phyloP scores from a whole-genome alignment of 2,888 invertebrate species.

The Colletes collaris region DNA sequence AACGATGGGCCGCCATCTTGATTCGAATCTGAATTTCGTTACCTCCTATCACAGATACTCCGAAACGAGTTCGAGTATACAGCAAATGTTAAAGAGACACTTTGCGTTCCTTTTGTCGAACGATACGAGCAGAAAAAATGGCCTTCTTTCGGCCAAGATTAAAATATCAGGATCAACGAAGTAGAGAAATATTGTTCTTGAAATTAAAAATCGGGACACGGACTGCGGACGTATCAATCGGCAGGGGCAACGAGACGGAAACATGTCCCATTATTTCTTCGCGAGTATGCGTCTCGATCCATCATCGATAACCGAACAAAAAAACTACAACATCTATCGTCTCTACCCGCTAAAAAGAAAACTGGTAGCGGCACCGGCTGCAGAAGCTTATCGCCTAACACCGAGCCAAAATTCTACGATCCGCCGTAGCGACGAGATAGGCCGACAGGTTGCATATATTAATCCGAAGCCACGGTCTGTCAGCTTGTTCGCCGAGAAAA shows the following conservation, averaged over 20 bases:
- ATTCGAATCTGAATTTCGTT: no score
- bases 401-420: slow-evolving; percentile 50
- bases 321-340: slow-evolving; percentile 33
- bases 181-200: background rate
- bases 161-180: no score
- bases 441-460: slow-evolving; percentile 43
- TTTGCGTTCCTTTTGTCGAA: no score
- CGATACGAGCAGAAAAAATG: no score
- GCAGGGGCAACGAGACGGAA: slow-evolving; percentile 12
- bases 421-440: slow-evolving; percentile 32
- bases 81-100: no score
- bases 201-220: background rate
- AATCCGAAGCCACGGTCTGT: slow-evolving; percentile 34
- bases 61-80: no score
- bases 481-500: slow-evolving; percentile 47
- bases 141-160: no score
- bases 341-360: background rate
- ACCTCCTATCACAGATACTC: no score
- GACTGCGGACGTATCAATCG: slow-evolving; percentile 12
- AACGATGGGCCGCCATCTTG: no score
- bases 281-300: slow-evolving; percentile 45
- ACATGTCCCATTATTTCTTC: slow-evolving; percentile 41
- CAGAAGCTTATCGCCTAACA: slow-evolving; percentile 49
- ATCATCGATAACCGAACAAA: slow-evolving; percentile 21
- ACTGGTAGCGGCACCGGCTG: background rate